Conservation (phyloP, 2,797 vertebrate species). For the Siniperca obscura region DNA sequence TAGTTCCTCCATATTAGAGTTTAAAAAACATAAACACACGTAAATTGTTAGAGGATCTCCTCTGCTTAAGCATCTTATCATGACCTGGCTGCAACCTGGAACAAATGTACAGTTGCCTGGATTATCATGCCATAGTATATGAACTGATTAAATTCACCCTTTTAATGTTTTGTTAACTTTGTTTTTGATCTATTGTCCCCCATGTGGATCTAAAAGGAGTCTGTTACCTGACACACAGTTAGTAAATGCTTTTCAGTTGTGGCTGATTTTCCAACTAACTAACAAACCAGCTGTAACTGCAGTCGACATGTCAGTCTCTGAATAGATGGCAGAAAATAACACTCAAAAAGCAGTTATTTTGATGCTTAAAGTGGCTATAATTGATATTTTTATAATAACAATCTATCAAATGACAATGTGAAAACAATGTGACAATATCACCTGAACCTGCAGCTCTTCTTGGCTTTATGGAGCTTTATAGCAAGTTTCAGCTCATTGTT, state of each 20-base stretch:
- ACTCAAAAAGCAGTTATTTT: neutral
- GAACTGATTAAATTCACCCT: neutral
- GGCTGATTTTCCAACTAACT: too few relatives aligned
- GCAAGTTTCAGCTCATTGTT: neutral
- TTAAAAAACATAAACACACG: neutral
- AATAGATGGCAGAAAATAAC: neutral
- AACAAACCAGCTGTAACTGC: neutral
- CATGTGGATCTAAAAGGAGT: neutral
- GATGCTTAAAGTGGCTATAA: neutral
- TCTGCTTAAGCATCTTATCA: slow-evolving; percentile 9
- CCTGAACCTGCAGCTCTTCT: neutral
- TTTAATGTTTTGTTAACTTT: slow-evolving; percentile 3
- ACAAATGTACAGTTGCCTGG: neutral
- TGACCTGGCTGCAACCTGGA: slow-evolving; percentile 1
- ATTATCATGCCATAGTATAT: neutral
- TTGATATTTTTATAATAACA: neutral
- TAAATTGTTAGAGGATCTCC: neutral
- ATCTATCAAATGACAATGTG: neutral
- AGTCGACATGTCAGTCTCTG: neutral
- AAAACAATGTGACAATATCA: neutral
- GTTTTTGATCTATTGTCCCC: neutral
- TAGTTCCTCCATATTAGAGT: neutral
- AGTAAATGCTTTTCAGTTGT: neutral
- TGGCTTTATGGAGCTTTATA: neutral
- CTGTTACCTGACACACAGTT: neutral